Base-by-base conservation (phyloP, 2,113 vertebrate species). In the Epinephelus moara region DNA sequence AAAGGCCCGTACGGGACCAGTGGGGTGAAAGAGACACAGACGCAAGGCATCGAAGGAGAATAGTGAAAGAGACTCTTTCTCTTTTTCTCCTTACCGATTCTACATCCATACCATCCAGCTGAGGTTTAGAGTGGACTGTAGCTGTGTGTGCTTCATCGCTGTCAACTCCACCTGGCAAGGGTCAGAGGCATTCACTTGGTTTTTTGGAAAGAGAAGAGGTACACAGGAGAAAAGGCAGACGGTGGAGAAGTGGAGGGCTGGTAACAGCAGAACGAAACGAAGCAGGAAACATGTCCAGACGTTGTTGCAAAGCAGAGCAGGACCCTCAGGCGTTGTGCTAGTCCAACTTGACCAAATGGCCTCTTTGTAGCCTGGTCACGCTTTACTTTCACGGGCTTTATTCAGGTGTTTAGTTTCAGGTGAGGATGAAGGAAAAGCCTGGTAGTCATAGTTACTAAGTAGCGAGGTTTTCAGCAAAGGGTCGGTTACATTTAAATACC, bases 401-500 rank as follows among this genome's bases (percentile, higher is more conserved):
- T 72, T 63, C 78, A 87, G 86, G 86, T 90, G 86, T 94, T 91
- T 75, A 59, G 87, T 94, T 93, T 91, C 91, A 93, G 91, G 81
- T 91, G 30, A 87, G 70, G 64, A 83, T 82, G 42, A 89, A 79
- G 76, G 80, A 75, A 84, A 82, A 80, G 53, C 30, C 47, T 57
- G 25, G 88, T 89, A 27, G 84, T 84, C 89, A 91, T 92, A 84
- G 85, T 69, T 57, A 90, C 82, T 61, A 81, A 83, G 71, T 60
- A 76, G 13, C 57, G 59, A 76, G 68, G 49, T 76, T 87, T 88
- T 69, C 59, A 52, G 42, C 23, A 78, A 82, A 79, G 78, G n/a
- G 23, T 88, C 17, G 6, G 78, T 70, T 82, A n/a, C 72, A 70
- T 33, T 42, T 75, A 57, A 80, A 87, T 52, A 86, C 30, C 61